Conservation (phyloP, 1,140 invertebrate species). For the Grapholita molesta region DNA sequence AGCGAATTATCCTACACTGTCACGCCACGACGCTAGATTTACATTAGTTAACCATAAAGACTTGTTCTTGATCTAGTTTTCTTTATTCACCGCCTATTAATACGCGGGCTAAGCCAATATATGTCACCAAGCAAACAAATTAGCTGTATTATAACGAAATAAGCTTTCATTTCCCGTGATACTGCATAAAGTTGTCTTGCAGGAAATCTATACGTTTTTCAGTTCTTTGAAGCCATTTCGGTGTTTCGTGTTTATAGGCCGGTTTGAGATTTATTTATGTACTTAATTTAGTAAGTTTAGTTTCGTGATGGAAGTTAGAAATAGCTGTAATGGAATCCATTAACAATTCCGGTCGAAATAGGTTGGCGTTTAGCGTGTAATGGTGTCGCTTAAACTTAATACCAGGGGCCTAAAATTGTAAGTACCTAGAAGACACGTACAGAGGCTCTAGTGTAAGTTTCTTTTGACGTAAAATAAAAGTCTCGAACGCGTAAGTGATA, state of each 20-base stretch:
- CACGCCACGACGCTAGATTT: background rate
- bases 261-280: background rate
- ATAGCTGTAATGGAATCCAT: background rate
- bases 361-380: background rate
- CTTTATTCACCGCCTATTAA: background rate
- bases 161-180: background rate
- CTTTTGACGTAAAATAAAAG: too few species aligned
- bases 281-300: background rate
- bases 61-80: conserved; percentile 14
- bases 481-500: too few species aligned
- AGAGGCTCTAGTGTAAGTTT: background rate
- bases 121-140: background rate
- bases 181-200: too few species aligned
- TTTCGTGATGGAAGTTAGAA: background rate
- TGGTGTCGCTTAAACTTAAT: background rate
- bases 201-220: too few species aligned
- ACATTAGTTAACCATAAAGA: conserved; percentile 8
- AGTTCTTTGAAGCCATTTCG: background rate
- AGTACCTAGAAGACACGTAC: background rate
- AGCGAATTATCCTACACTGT: too few species aligned
- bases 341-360: background rate
- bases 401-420: background rate
- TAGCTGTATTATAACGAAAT: background rate
- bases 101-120: background rate
- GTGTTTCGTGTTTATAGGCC: background rate